Conservation (phyloP, 2,888 invertebrate genomes). For the Diploptera punctata region DNA sequence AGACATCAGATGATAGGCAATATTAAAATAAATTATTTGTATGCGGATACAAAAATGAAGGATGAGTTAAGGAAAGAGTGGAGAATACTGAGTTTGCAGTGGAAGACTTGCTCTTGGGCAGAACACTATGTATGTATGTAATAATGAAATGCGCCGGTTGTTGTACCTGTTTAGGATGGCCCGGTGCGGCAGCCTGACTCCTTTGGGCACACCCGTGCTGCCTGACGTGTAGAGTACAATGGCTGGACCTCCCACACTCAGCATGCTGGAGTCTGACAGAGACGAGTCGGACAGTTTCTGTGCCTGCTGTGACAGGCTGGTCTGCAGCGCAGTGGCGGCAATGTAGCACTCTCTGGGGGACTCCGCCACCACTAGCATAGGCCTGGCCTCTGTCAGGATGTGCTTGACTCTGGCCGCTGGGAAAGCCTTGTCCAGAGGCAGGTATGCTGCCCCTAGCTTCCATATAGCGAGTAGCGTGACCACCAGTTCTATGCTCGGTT, state of each 20-base stretch:
- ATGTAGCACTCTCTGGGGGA: too few species aligned
- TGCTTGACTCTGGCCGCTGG: slow-evolving; percentile 77
- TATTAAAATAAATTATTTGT: too few species aligned
- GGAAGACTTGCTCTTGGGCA: too few species aligned
- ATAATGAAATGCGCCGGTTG: too few species aligned
- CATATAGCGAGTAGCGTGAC: slow-evolving; percentile 73
- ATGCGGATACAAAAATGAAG: too few species aligned
- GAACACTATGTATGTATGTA: too few species aligned
- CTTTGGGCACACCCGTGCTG: slow-evolving; percentile 89
- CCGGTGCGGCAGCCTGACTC: slow-evolving; percentile 79
- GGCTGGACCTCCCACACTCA: slow-evolving; percentile 54
- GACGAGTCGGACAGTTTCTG: slow-evolving; percentile 55
- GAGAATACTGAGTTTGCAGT: too few species aligned
- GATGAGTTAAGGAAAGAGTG: too few species aligned
- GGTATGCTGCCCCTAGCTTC: slow-evolving; percentile 84
- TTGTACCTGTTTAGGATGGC: slow-evolving; percentile 84
- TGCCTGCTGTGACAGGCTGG: slow-evolving; percentile 60
- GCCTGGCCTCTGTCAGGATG: slow-evolving; percentile 76
- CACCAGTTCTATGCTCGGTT: slow-evolving; percentile 73
- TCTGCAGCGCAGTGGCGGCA: slow-evolving; percentile 54
- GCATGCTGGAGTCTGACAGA: slow-evolving; percentile 54
- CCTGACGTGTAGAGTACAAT: slow-evolving; percentile 87
- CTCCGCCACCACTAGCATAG: slow-evolving; percentile 72
- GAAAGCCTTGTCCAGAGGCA: slow-evolving; percentile 78
- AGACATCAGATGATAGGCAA: too few species aligned